These are phyloP conservation scores for Campylorhamphus procurvoides DNA, from an alignment of 2,113 vertebrate genomes.

Conservation along the genomic window DNA sequence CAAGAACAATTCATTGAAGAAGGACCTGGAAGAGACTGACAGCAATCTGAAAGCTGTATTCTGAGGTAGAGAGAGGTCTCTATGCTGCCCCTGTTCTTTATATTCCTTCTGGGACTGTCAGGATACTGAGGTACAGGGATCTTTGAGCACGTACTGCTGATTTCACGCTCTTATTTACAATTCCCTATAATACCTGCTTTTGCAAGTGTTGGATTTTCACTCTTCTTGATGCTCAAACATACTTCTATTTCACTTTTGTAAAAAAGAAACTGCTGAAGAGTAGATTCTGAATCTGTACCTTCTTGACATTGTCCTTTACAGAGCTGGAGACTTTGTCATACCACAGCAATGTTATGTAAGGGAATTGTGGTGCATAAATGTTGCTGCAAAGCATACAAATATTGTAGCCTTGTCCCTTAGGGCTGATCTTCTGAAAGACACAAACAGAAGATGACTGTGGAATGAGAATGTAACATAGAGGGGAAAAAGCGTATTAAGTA, in stretches of 20 bases:
- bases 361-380: neutral
- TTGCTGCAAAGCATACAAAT: neutral
- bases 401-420: neutral
- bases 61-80: neutral
- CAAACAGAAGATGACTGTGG: neutral
- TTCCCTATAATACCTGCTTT: neutral
- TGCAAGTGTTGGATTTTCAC: neutral
- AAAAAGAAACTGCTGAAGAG: neutral
- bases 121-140: neutral
- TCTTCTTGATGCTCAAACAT: neutral
- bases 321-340: neutral
- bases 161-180: neutral
- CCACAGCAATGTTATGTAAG: neutral
- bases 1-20: neutral
- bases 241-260: neutral
- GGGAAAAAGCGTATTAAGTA: neutral
- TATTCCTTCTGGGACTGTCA: neutral
- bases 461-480: neutral
- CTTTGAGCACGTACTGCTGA: rapidly evolving
- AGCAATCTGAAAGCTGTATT: neutral
- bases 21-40: neutral
- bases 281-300: neutral
- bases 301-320: neutral
- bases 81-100: neutral
- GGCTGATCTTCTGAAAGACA: neutral